A percentile compares a stretch with the other conserved stretches of the same genome.
Evolutionary conservation across 1,140 invertebrate genomes (phyloP).

Genomic region (Bombus soroeensis): DNA sequence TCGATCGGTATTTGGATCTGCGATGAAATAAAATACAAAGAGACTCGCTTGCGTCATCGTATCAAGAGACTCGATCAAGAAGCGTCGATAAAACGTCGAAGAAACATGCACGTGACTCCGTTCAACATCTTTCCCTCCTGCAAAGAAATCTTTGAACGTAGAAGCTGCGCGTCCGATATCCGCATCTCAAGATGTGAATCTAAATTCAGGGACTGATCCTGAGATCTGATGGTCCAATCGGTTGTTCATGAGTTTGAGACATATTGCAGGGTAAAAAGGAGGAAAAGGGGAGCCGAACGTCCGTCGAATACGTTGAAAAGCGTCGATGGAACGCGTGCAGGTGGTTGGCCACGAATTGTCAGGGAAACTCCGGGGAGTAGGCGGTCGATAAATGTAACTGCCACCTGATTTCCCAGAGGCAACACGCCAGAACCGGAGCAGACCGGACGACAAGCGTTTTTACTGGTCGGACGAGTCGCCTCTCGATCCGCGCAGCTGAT

Average conservation of each 20-base stretch:
- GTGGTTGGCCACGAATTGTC: conserved; percentile 39
- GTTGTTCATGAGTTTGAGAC: no score
- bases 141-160: background rate
- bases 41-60: background rate
- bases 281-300: background rate
- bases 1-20: background rate
- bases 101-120: background rate
- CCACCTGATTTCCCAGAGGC: conserved; percentile 45
- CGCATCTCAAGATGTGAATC: background rate
- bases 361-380: conserved; percentile 4
- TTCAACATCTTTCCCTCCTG: background rate
- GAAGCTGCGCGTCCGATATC: background rate
- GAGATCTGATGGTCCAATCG: no score
- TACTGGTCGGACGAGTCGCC: background rate
- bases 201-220: no score
- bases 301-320: background rate
- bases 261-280: background rate
- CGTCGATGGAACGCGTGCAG: conserved; percentile 13
- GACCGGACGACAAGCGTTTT: conserved; percentile 28
- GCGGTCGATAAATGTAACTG: conserved; percentile 40
- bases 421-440: background rate
- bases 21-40: background rate
- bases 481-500: conserved; percentile 15
- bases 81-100: background rate
- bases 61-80: no score